Evolutionary conservation across 1,140 invertebrate species (phyloP), one percentile per base, ranked within the genome.

Genomic region (Sipha flava): DNA sequence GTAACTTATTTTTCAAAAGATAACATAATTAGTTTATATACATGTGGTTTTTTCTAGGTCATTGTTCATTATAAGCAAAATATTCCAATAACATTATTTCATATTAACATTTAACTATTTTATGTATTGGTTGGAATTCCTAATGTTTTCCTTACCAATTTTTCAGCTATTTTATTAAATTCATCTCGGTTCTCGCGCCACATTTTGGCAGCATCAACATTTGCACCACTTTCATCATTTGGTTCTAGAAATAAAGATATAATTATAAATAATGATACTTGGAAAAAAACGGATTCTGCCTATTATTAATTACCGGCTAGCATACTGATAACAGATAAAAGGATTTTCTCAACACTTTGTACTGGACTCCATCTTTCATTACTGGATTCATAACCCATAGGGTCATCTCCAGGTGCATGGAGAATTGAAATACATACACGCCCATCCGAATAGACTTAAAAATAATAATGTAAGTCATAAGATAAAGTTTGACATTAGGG

Each of bases 121-220:
- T 43, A 77, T 43, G 37, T 6, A 43, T 18, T 77, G 10, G 73
- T 43, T 10, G 73, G 73, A 26, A 81, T 40, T 26, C 92, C 92
- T 21, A 99, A 87, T 5, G 96, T 98, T 88, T 96, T 95, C 81
- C 95, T 88, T 29, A 99, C 98, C 80, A 98, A 89, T 84, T 91
- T 90, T 84, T 95, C 91, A 14, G 97, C 97, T 83, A 97, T 97
- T 85, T 89, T 91, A 83, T 98, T 94, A 86, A 99, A 99, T 86
- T 98, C 93, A 26, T 91, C 89, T 43, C 97, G 87, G 85, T 99
- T 92, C 85, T 99, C 97, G 80, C 98, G 87, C 97, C 97, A 99
- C 94, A 98, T 98, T 88, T 99, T 99, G 0, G 98, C 97, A 7
- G 98, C 98, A 87, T 99, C 98, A 0, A 99, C 97, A 88, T 99